A percentile compares a stretch with the other conserved stretches of the same genome.
Evolutionary conservation across 2,888 invertebrate species (phyloP).

Genomic region (Acrobasis suavella): DNA sequence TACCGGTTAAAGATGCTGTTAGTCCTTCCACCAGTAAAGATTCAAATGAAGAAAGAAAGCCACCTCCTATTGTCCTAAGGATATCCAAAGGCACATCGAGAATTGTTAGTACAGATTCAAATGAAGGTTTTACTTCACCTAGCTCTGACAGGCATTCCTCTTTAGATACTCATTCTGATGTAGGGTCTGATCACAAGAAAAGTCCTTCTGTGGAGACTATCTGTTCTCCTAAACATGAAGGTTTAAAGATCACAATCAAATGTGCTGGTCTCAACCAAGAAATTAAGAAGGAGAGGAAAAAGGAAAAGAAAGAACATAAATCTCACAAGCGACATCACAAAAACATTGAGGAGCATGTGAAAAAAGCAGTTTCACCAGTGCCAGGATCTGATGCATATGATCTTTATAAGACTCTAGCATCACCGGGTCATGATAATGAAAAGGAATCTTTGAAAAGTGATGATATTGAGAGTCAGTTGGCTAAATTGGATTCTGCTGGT

Average conservation of each 20-base stretch:
- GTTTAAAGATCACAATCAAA: conserved; percentile 78
- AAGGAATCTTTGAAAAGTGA: conserved; percentile 54
- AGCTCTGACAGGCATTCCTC: conserved; percentile 78
- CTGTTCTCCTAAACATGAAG: conserved; percentile 78
- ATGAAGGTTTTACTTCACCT: conserved; percentile 82
- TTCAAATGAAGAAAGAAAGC: conserved; percentile 74
- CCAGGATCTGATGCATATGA: conserved; percentile 78
- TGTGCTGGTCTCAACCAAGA: conserved; percentile 69
- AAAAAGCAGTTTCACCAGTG: conserved; percentile 74
- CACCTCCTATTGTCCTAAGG: conserved; percentile 93
- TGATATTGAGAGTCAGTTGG: conserved; percentile 67
- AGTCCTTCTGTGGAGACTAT: conserved; percentile 72
- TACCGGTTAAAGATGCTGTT: conserved; percentile 57
- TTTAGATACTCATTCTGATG: conserved; percentile 71
- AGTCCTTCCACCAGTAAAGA: conserved; percentile 78
- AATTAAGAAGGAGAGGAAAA: conserved; percentile 69
- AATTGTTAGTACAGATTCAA: conserved; percentile 85
- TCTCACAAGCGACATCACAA: conserved; percentile 76
- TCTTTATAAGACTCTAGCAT: conserved; percentile 77
- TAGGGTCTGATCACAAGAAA: conserved; percentile 67
- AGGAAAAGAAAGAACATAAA: conserved; percentile 80
- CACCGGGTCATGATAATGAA: conserved; percentile 63
- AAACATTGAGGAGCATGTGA: conserved; percentile 60
- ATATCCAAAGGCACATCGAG: conserved; percentile 90
- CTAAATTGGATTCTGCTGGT: conserved; percentile 60